These are phyloP conservation scores for Samia ricini DNA, from an alignment of 1,140 invertebrate species.

Conservation along the genomic window DNA sequence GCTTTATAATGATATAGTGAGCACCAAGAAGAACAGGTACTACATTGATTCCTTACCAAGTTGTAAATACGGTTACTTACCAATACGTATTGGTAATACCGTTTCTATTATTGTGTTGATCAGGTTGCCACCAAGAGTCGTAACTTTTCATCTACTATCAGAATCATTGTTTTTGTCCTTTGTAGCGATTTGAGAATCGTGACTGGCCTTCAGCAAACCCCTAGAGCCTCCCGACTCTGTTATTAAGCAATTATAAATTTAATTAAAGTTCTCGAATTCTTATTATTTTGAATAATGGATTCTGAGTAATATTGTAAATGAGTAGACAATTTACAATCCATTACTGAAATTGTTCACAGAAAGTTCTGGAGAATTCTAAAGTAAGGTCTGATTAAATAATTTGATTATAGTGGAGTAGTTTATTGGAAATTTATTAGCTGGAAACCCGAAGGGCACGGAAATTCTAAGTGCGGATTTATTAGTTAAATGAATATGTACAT, in stretches of 20 bases:
- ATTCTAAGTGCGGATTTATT: background rate
- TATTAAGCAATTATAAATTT: background rate
- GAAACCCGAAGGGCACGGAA: background rate
- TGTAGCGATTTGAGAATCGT: background rate
- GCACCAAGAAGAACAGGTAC: too few relatives aligned
- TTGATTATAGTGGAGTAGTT: background rate
- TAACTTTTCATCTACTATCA: too few relatives aligned
- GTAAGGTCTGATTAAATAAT: background rate
- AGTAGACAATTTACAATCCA: background rate
- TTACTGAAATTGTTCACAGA: background rate
- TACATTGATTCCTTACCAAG: too few relatives aligned
- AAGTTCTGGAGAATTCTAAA: background rate
- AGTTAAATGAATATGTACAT: background rate
- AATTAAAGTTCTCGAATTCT: constrained; percentile 1
- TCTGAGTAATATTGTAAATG: background rate
- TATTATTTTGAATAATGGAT: background rate
- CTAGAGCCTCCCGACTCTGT: background rate
- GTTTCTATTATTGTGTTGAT: too few relatives aligned
- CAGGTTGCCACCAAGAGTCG: too few relatives aligned
- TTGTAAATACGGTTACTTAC: too few relatives aligned
- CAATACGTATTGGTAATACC: too few relatives aligned
- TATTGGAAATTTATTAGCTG: background rate
- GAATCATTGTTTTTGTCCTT: too few relatives aligned
- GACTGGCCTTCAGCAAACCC: background rate
- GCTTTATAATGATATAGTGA: too few relatives aligned